Percentiles rank a stretch among this genome's conserved stretches.
Conservation (phyloP, 2,113 vertebrate species). For the Seriola quinqueradiata region DNA sequence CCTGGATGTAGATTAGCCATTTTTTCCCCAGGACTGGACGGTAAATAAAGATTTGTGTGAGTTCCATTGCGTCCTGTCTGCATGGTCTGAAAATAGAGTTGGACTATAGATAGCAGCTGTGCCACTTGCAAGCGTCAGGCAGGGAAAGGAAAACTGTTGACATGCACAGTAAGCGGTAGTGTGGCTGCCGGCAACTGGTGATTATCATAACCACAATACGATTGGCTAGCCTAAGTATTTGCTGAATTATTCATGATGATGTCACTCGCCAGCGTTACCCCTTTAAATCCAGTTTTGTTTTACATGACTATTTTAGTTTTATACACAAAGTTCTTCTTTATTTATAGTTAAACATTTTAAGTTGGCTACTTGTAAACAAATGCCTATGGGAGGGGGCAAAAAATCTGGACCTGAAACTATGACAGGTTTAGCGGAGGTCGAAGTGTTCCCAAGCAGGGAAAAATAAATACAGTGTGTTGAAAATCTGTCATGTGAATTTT, state of each 20-base stretch:
- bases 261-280: background rate
- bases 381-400: background rate
- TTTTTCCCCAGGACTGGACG: constrained; percentile 46
- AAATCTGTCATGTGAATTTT: constrained; percentile 17
- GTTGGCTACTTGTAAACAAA: constrained; percentile 12
- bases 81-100: constrained; percentile 81
- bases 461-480: constrained; percentile 21
- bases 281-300: constrained; percentile 23
- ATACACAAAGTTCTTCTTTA: background rate
- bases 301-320: background rate
- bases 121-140: constrained; percentile 66
- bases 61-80: constrained; percentile 67
- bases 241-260: constrained; percentile 59
- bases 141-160: constrained; percentile 69
- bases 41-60: constrained; percentile 72
- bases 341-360: constrained; percentile 13
- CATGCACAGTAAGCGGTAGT: constrained; percentile 51
- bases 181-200: constrained; percentile 54
- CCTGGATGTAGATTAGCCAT: constrained; percentile 37
- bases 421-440: constrained; percentile 41
- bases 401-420: background rate
- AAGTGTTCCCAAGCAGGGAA: constrained; percentile 44
- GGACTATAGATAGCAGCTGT: constrained; percentile 82
- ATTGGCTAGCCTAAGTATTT: constrained; percentile 38
- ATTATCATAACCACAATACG: constrained; percentile 48